Percentiles rank a stretch among this genome's conserved stretches.
Conservation (phyloP, 1,140 invertebrate genomes). For the Pseudomyrmex pallidus region DNA sequence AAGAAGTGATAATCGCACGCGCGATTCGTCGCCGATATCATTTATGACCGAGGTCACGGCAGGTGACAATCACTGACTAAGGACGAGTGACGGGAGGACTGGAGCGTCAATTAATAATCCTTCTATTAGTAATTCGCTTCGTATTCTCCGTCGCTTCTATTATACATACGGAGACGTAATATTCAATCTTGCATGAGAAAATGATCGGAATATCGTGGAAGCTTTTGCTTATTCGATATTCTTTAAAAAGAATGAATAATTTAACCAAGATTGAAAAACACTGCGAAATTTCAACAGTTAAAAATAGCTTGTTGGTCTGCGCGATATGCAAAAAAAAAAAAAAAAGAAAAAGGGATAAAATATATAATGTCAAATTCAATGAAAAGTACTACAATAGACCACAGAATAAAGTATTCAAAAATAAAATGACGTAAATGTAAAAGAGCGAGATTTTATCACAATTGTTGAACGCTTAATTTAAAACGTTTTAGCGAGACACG, state of each 20-base stretch:
- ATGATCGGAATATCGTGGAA: not conserved
- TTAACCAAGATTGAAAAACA: not conserved
- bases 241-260: constrained; percentile 20
- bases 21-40: constrained; percentile 25
- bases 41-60: constrained; percentile 4
- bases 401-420: not conserved
- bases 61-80: not conserved
- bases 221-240: not conserved
- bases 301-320: too few species aligned
- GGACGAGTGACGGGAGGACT: not conserved
- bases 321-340: not conserved
- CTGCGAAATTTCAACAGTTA: not conserved
- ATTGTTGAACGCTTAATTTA: not conserved
- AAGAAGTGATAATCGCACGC: constrained; percentile 4
- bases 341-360: not conserved
- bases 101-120: constrained; percentile 6
- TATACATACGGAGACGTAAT: constrained; percentile 11
- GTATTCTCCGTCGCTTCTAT: not conserved
- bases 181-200: not conserved
- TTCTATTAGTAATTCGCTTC: constrained; percentile 12
- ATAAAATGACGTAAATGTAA: not conserved
- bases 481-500: not conserved
- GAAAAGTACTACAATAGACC: not conserved
- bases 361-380: not conserved
- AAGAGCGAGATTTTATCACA: too few species aligned